phyloP scores from a whole-genome alignment of 1,140 invertebrate species.

The Macrostomum lignano region DNA sequence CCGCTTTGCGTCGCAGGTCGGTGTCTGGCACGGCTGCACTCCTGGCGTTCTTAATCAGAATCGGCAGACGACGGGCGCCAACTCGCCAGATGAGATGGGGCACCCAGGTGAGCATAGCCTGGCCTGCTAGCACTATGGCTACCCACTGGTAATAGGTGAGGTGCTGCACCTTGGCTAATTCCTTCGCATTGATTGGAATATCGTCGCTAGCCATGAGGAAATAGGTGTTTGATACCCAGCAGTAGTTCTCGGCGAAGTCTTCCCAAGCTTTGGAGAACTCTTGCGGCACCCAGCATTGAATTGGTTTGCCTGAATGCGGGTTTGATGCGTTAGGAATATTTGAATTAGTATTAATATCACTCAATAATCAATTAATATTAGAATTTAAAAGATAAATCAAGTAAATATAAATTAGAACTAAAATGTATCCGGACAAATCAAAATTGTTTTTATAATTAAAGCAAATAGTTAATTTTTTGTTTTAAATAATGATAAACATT shows the following conservation, averaged over 20 bases:
- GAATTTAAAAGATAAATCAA: too few species aligned
- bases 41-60: not conserved
- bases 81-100: constrained; percentile 1
- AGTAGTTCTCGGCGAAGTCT: constrained; percentile 8
- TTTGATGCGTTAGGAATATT: not conserved
- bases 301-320: constrained; percentile 8
- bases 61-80: not conserved
- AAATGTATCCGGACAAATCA: too few species aligned
- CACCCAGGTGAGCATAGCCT: constrained; percentile 1
- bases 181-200: constrained; percentile 1
- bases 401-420: too few species aligned
- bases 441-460: too few species aligned
- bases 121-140: constrained; percentile 1
- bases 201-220: not conserved
- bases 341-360: too few species aligned
- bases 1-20: constrained; percentile 1
- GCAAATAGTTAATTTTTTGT: too few species aligned
- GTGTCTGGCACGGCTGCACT: not conserved
- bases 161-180: not conserved
- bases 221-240: constrained; percentile 5
- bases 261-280: constrained; percentile 9
- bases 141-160: constrained; percentile 6
- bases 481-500: constrained; percentile 1
- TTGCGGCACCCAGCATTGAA: constrained; percentile 10
- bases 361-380: too few species aligned